Evolutionary conservation across 2,797 vertebrate species (phyloP), one percentile per base, ranked within the genome.

Genomic region (Oryzias dopingdopingensis): DNA sequence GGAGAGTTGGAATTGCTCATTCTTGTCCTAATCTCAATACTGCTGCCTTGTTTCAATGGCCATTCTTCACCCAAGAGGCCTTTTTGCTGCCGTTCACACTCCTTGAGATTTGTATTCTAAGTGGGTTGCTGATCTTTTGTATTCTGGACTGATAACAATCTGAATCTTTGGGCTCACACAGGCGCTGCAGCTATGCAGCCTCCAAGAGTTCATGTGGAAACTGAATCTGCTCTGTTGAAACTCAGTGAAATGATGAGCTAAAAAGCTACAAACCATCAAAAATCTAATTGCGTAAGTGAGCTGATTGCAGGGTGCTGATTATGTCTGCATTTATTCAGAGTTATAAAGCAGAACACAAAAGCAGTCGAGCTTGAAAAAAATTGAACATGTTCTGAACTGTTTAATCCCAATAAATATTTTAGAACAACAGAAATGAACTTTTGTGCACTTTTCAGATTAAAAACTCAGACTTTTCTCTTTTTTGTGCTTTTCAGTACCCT

Each of bases 1-100:
- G 84, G 77, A 68, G 77, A 80, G 81, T 77, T 85, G 65, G 22
- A 69, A 81, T 75, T 42, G 67, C 78, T 80, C 80, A 81, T 84
- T 88, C 84, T 83, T 79, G 49, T 77, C 72, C 79, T 88, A 88
- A 87, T 90, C 86, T 92, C 56, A 1, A 67, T 62, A 53, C 86
- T 86, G 89, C 90, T 82, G 86, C 86, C 72, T 87, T 73, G 83
- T 90, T 90, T 89, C 86, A 89, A 90, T 89, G 81, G 70, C 78
- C 70, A 87, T 91, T 89, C 87, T 88, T 86, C 69, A 76, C 59
- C 49, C 52, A 69, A 77, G 75, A 79, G 77, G 72, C 72, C 72
- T 66, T 75, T 78, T 74, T 46, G 16, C 74, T 44, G 70, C 65
- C 76, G 62, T 89, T 89, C 85, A 88, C 87, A 88, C 84, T 73